Evolutionary conservation across 2,113 vertebrate species (phyloP).

Genomic region (Craseonycteris thonglongyai): DNA sequence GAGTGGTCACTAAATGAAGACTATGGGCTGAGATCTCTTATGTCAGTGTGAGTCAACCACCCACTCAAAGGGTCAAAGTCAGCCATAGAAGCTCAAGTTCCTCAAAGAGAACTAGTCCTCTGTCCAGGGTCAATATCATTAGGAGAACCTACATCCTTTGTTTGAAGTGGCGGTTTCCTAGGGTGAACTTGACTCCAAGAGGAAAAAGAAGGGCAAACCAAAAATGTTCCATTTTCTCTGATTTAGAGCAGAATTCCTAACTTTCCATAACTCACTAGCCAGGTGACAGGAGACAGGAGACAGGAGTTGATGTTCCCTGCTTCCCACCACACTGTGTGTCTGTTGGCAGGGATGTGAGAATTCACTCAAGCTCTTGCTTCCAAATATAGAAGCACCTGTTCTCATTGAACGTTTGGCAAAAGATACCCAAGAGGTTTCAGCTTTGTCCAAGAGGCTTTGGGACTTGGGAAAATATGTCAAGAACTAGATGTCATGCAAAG

Average conservation of each 20-base stretch:
- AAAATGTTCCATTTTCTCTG: neutral
- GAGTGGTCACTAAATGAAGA: neutral
- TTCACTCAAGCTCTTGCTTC: neutral
- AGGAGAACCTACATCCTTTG: neutral
- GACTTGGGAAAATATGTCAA: neutral
- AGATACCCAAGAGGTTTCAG: neutral
- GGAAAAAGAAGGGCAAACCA: neutral
- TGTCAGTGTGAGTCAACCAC: neutral
- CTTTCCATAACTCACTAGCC: neutral
- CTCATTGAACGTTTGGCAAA: conserved; percentile 22
- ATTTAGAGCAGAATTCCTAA: neutral
- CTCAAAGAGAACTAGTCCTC: neutral
- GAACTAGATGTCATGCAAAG: conserved; percentile 36
- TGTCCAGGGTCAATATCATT: neutral
- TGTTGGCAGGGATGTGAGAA: neutral
- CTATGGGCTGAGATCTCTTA: neutral
- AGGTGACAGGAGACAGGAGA: neutral
- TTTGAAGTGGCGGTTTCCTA: neutral
- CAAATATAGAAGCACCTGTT: neutral
- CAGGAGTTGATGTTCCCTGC: neutral
- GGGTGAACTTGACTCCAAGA: neutral
- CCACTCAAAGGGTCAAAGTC: neutral
- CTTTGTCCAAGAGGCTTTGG: conserved; percentile 15
- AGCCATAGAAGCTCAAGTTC: neutral
- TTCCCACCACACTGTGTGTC: neutral